Conservation (phyloP, 2,113 vertebrate genomes). For the Ailuropoda melanoleuca region DNA sequence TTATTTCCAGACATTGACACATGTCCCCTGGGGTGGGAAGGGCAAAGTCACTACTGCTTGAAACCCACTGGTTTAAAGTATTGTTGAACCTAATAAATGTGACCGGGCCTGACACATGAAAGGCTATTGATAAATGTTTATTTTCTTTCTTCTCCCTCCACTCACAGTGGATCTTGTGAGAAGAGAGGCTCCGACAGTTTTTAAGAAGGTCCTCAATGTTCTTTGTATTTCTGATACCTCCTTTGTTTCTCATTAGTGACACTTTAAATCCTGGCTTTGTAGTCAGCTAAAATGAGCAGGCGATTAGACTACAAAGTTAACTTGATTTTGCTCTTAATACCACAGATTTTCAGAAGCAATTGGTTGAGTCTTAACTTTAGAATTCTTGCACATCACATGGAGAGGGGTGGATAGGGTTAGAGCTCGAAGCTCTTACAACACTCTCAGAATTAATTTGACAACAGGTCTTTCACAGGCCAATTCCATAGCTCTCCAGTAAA, state of each 20-base stretch:
- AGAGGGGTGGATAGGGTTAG: not conserved
- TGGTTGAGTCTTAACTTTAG: not conserved
- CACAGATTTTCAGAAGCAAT: not conserved
- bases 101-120: too few relatives aligned
- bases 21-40: not conserved
- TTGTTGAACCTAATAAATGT: not conserved
- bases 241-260: not conserved
- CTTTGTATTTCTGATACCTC: not conserved
- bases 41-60: not conserved
- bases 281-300: not conserved
- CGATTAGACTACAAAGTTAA: not conserved
- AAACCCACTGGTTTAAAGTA: not conserved
- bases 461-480: not conserved
- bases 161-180: not conserved
- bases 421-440: not conserved
- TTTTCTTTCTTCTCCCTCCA: not conserved
- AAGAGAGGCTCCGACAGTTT: not conserved
- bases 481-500: not conserved
- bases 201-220: not conserved
- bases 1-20: not conserved
- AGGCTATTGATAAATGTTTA: not conserved
- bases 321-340: not conserved
- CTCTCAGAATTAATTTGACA: constrained; percentile 19
- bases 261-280: not conserved
- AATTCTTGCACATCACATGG: not conserved